Evolutionary conservation across 2,888 invertebrate species (phyloP), one percentile per base, ranked within the genome.

Genomic region (Pseudeuparius sepicola): DNA sequence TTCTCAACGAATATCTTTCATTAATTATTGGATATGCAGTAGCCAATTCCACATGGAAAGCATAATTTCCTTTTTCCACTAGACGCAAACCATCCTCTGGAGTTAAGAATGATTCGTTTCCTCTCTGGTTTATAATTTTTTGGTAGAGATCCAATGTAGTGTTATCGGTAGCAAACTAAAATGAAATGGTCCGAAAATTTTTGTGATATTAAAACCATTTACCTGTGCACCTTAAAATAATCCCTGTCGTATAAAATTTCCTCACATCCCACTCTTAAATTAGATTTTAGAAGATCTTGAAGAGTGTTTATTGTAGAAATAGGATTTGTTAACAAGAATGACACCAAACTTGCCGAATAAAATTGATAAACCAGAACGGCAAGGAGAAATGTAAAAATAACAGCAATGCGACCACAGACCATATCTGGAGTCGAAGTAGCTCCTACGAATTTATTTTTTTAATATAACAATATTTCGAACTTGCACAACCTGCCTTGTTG

Each of bases 271-370:
- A 67, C 66, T 41, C 67, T 65, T 40, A 78, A 48, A 15, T 67
- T 62, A 36, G 75, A 76, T 14, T 66, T 57, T 36, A 73, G 51
- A 40, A 78, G 50, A 46, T 75, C 72, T 27, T 64, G 57, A 4
- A 76, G 46, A 0, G 67, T 71, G 40, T 63, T 68, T 14, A 78
- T 75, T 17, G 65, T 68, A 39, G 69, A 72, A 0, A 71, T 67
- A n/a, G 71, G 64, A 37, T 72, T 72, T 48, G 70, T 67, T 16
- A 78, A 56, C 36, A 77, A 51, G 0, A 72, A 69, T 1, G 78
- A 76, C 2, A 78, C 75, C 32, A 78, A 71, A 28, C 71, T 72
- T 2, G 75, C 78, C 23, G 75, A 75, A 52, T 78, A 78, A 52
- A 75, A 78, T 50, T 78, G 78, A 53, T 73, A 76, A 20, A 76